Conservation (phyloP, 2,797 vertebrate species). For the Anas capensis region DNA sequence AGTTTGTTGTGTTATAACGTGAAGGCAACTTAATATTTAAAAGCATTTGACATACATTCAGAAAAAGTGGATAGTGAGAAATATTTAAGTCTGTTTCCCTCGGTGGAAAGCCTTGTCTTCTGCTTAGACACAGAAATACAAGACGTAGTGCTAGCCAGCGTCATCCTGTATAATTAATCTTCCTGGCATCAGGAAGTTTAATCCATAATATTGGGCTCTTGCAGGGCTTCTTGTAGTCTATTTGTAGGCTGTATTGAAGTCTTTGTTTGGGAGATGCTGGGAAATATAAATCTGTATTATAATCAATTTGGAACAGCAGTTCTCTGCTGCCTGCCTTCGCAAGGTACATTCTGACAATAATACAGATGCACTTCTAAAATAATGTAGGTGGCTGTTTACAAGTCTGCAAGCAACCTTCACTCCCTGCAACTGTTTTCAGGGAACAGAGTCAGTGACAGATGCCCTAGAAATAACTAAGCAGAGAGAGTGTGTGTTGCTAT, state of each 20-base stretch:
- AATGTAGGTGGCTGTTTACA: background rate
- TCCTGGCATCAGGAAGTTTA: background rate
- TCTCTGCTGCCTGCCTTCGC: background rate
- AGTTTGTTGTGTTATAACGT: background rate
- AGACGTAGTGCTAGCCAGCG: background rate
- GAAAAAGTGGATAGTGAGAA: background rate
- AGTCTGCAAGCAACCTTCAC: conserved; percentile 4
- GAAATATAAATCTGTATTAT: background rate
- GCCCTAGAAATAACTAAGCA: conserved; percentile 59
- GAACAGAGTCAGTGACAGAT: conserved; percentile 41
- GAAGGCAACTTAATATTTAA: background rate
- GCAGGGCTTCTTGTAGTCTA: background rate
- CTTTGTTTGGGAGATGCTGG: background rate
- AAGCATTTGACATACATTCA: background rate
- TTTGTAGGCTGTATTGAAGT: background rate
- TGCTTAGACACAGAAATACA: background rate
- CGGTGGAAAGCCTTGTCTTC: background rate
- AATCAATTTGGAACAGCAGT: background rate
- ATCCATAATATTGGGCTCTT: background rate
- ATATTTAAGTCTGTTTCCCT: background rate
- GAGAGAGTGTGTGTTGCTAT: conserved; percentile 59
- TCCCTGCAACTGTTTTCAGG: conserved; percentile 3
- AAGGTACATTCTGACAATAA: background rate
- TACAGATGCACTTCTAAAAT: background rate
- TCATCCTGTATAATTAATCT: background rate